Evolutionary conservation across 1,140 invertebrate species (phyloP).

Genomic region (Pseudachorutes palmiensis): DNA sequence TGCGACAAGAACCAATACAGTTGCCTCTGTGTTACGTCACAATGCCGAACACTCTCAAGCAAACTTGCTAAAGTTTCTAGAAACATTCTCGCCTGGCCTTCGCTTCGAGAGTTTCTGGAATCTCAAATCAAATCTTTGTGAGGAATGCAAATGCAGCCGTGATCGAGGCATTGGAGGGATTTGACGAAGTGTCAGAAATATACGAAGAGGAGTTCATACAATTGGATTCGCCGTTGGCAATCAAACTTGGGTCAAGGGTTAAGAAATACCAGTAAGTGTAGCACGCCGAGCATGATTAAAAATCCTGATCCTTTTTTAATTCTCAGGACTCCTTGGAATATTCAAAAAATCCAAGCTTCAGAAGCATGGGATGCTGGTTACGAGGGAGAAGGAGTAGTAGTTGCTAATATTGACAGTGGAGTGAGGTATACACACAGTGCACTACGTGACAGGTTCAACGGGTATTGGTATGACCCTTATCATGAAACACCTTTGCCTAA

Average conservation of each 20-base stretch:
- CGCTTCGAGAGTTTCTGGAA: conserved; percentile 16
- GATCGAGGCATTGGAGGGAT: not conserved
- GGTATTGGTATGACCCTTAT: conserved; percentile 11
- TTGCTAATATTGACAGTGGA: conserved; percentile 15
- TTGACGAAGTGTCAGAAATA: conserved; percentile 13
- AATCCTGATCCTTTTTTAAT: too few species aligned
- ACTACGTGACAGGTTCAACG: not conserved
- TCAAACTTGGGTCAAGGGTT: not conserved
- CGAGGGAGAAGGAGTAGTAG: not conserved
- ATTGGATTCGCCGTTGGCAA: not conserved
- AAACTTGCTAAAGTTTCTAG: not conserved
- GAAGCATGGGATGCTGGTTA: not conserved
- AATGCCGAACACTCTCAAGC: not conserved
- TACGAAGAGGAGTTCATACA: conserved; percentile 6
- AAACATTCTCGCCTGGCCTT: not conserved
- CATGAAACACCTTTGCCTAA: not conserved
- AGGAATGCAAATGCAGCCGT: not conserved
- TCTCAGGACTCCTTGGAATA: too few species aligned
- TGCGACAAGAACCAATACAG: not conserved
- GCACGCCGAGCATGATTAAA: conserved; percentile 2
- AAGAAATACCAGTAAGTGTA: not conserved
- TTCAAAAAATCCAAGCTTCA: not conserved
- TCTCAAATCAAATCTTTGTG: conserved; percentile 19
- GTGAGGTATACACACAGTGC: not conserved
- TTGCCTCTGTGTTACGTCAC: not conserved